A percentile compares a stretch with the other conserved stretches of the same genome.
Evolutionary conservation across 2,888 invertebrate genomes (phyloP).

Genomic region (Lepidonotus clava): DNA sequence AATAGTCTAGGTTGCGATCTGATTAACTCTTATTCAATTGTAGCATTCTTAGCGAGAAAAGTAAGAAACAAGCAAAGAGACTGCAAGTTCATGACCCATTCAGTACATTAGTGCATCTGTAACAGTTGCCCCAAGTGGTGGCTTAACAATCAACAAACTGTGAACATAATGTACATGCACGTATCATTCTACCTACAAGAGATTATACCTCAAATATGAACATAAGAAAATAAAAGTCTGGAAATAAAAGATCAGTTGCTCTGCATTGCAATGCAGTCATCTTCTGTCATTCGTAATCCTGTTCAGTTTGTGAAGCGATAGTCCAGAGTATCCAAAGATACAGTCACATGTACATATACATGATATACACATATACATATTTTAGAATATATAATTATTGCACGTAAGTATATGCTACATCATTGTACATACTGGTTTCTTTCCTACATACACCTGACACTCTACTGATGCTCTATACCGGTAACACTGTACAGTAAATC

Average conservation of each 20-base stretch:
- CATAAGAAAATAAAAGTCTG: background rate
- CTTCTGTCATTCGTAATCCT: background rate
- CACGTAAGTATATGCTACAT: background rate
- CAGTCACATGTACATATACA: background rate
- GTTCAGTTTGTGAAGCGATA: background rate
- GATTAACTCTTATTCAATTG: no score
- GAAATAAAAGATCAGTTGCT: background rate
- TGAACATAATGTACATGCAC: background rate
- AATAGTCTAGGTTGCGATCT: no score
- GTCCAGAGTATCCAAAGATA: background rate
- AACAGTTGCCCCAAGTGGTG: background rate
- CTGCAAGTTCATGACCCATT: no score
- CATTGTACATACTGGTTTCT: constrained; percentile 5
- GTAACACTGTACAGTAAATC: background rate
- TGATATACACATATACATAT: background rate
- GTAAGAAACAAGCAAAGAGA: no score
- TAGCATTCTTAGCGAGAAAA: no score
- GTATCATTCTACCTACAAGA: background rate
- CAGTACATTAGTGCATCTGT: no score
- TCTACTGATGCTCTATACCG: background rate
- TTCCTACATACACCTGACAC: background rate
- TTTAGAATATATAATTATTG: constrained; percentile 29
- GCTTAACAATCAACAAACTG: constrained; percentile 3
- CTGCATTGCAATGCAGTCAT: background rate
- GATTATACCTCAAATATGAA: background rate